A percentile compares a stretch with the other conserved stretches of the same genome.
Conservation (phyloP, 2,888 invertebrate genomes). For the Eumerus sabulonum region DNA sequence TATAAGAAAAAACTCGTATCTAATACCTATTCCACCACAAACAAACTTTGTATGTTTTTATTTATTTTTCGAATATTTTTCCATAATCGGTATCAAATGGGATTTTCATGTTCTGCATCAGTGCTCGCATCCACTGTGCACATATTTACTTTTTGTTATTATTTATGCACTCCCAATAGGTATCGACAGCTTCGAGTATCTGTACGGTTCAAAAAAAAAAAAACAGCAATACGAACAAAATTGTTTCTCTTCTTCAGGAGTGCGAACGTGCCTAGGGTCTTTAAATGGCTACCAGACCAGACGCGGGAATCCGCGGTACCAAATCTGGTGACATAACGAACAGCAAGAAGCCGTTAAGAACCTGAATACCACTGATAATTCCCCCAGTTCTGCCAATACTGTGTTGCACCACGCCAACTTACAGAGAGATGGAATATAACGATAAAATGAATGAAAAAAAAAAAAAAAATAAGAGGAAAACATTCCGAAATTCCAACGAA, state of each 20-base stretch:
- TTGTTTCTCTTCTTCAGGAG: slow-evolving; percentile 38
- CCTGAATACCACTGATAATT: slow-evolving; percentile 37
- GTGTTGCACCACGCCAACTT: slow-evolving; percentile 34
- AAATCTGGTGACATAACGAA: slow-evolving; percentile 53
- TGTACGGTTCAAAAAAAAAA: background rate
- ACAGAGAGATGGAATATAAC: background rate
- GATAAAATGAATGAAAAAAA: no score
- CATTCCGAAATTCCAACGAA: slow-evolving; percentile 47
- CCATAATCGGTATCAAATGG: slow-evolving; percentile 61
- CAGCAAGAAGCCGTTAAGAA: slow-evolving; percentile 46
- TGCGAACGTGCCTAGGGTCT: slow-evolving; percentile 48
- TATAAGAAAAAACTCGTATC: slow-evolving; percentile 34
- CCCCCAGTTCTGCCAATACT: slow-evolving; percentile 42
- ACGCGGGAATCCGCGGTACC: slow-evolving; percentile 24
- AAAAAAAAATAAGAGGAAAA: no score
- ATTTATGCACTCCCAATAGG: slow-evolving; percentile 46
- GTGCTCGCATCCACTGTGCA: slow-evolving; percentile 21
- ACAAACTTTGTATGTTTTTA: background rate
- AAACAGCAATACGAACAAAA: slow-evolving; percentile 43
- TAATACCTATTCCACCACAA: slow-evolving; percentile 1
- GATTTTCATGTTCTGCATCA: slow-evolving; percentile 42
- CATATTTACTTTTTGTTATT: slow-evolving; percentile 23
- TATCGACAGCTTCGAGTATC: slow-evolving; percentile 3
- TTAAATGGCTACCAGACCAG: slow-evolving; percentile 28
- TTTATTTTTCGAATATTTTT: slow-evolving; percentile 37